Percentiles rank a stretch among this genome's conserved stretches.
phyloP scores from a whole-genome alignment of 2,797 vertebrate species.

The Anolis apletophallus region DNA sequence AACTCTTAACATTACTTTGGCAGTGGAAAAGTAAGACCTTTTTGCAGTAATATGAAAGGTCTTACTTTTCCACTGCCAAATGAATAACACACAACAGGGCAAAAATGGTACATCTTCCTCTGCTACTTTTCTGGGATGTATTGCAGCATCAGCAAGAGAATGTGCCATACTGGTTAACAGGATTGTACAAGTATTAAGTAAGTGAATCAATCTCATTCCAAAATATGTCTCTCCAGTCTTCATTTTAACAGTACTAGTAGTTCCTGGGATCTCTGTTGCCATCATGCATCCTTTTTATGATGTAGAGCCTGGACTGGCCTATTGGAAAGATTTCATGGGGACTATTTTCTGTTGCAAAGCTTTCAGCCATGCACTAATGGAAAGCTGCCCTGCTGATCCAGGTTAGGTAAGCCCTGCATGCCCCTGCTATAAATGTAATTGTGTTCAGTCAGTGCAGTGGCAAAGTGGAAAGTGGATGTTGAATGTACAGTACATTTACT shows the following conservation, averaged over 20 bases:
- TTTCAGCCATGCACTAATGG: slow-evolving; percentile 21
- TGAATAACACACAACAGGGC: neutral
- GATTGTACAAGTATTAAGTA: neutral
- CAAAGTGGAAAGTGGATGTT: slow-evolving; percentile 38
- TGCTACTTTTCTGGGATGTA: neutral
- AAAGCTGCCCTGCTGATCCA: slow-evolving; percentile 28
- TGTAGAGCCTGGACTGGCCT: slow-evolving; percentile 37
- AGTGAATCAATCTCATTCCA: neutral
- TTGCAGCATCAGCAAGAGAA: neutral
- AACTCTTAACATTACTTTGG: neutral
- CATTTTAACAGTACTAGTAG: neutral
- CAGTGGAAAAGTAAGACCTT: neutral
- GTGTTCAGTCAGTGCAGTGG: neutral
- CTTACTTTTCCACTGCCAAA: no score
- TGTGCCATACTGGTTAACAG: neutral
- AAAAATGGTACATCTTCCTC: neutral
- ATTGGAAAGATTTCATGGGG: slow-evolving; percentile 19
- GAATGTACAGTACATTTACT: slow-evolving; percentile 17
- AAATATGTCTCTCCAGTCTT: neutral
- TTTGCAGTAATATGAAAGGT: neutral
- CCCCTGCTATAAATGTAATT: slow-evolving; percentile 28
- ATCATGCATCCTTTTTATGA: slow-evolving; percentile 14
- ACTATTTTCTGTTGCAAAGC: slow-evolving; percentile 46
- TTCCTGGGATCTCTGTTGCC: slow-evolving; percentile 11
- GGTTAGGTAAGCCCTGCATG: slow-evolving; percentile 6